Percentiles rank a stretch among this genome's conserved stretches.
Evolutionary conservation across 2,888 invertebrate species (phyloP).

Genomic region (Hydropsyche betteni): DNA sequence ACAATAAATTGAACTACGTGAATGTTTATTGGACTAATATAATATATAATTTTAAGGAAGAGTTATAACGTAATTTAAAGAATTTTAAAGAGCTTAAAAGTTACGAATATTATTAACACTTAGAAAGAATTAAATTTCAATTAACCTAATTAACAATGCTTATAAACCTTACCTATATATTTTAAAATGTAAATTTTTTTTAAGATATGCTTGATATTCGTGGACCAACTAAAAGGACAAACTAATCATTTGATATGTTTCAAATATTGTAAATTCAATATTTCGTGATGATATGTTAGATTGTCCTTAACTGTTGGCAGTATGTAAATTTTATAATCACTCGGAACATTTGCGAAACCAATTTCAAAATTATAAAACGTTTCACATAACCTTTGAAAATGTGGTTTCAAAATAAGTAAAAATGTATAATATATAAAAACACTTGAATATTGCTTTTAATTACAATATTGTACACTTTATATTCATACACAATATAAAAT

Average conservation of each 20-base stretch:
- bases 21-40: slow-evolving; percentile 15
- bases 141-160: slow-evolving; percentile 16
- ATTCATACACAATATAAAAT: slow-evolving; percentile 17
- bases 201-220: slow-evolving; percentile 45
- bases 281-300: too few relatives aligned
- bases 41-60: slow-evolving; percentile 7
- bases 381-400: too few relatives aligned
- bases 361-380: too few relatives aligned
- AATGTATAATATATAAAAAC: slow-evolving; percentile 31
- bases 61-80: slow-evolving; percentile 16
- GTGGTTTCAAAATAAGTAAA: too few relatives aligned
- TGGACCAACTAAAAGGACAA: slow-evolving; percentile 18
- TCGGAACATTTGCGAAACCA: too few relatives aligned
- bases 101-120: slow-evolving; percentile 13
- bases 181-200: background rate
- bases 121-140: slow-evolving; percentile 11
- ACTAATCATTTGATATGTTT: background rate
- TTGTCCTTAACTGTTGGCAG: background rate
- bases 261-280: too few relatives aligned
- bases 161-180: background rate
- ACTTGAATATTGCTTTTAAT: slow-evolving; percentile 47
- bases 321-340: too few relatives aligned
- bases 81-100: slow-evolving; percentile 17
- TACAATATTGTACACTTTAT: slow-evolving; percentile 48
- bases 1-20: slow-evolving; percentile 6